Percentiles rank a stretch among this genome's conserved stretches.
Evolutionary conservation across 2,113 vertebrate species (phyloP).

Genomic region (Sakesphorus luctuosus): DNA sequence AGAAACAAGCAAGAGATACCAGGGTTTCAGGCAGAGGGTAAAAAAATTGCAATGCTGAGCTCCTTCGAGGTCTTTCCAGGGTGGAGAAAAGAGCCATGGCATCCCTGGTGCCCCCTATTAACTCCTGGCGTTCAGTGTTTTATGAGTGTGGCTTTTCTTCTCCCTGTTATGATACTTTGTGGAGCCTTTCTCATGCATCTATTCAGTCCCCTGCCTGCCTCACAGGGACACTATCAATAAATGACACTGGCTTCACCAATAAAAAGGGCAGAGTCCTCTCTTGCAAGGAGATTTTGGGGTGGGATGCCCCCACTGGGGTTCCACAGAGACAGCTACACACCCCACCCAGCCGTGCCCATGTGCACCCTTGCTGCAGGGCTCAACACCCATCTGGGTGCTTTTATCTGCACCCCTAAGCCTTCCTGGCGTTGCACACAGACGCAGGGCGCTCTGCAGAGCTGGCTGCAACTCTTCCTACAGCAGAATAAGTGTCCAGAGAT

Average conservation of each 20-base stretch:
- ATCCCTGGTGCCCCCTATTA: not conserved
- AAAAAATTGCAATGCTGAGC: not conserved
- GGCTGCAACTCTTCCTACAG: not conserved
- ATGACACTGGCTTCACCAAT: fast-evolving
- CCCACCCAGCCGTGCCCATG: not conserved
- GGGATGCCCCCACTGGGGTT: not conserved
- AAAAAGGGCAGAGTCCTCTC: not conserved
- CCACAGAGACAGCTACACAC: fast-evolving
- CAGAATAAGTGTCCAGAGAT: not conserved
- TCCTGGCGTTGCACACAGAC: fast-evolving
- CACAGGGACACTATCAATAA: not conserved
- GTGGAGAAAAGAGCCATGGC: not conserved
- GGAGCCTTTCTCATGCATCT: not conserved
- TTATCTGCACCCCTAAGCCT: not conserved
- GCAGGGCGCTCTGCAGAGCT: not conserved
- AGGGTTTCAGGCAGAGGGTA: fast-evolving
- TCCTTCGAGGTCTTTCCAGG: not conserved
- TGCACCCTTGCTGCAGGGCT: not conserved
- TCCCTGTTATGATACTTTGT: conserved; percentile 2
- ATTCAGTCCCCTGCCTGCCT: not conserved
- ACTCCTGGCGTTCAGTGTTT: not conserved
- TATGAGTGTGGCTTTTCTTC: conserved; percentile 17
- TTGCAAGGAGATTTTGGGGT: not conserved
- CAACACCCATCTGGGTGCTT: too few relatives aligned
- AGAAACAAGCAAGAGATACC: not conserved